Evolutionary conservation across 2,888 invertebrate species (phyloP), one percentile per base, ranked within the genome.

Genomic region (Acrobeloides nanus): DNA sequence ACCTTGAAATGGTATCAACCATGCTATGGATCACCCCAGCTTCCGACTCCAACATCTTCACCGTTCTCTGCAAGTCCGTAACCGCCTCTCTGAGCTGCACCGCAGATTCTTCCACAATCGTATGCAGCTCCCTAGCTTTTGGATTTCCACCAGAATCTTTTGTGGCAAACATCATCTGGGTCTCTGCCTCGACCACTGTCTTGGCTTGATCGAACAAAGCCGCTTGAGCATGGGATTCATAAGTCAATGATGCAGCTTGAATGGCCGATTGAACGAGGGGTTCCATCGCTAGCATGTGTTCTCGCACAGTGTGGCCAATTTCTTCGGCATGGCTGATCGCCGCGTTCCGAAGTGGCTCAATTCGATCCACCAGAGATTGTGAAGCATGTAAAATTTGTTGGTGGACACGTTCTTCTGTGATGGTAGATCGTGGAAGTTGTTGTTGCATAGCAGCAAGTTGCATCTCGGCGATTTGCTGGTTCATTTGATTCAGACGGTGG

Each of bases 131-230:
- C 12, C 81, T 1, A 0, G 90, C 89, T 81, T 86, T 84, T 0
- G 89, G 87, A 80, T 95, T 95, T 3, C 95, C 95, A 1, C 86
- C 92, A 0, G 87, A 83, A 68, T 88, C 85, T 72, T 88, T 87
- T 1, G 87, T 83, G 0, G 86, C 83, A 59, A 84, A 84, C 60
- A 68, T 61, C 52, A 92, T 79, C 65, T 89, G 86, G 4, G 88
- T 79, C 2, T 86, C 84, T n/a, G 88, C 85, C 78, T 97, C 97
- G 0, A 88, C 82, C 43, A 93, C 89, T 0, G 93, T 92, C 74
- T 93, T 86, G 2, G 88, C 83, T 76, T 90, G 88, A 73, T 92
- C 87, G 52, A 97, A 79, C 44, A 93, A 78, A 38, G 83, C 81
- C 74, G 85, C 84, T 76, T 93, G 93, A 63, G 86, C 84, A 68